Percentiles rank a stretch among this genome's conserved stretches.
Conservation (phyloP, 2,797 vertebrate genomes). For the Paguma larvata region DNA sequence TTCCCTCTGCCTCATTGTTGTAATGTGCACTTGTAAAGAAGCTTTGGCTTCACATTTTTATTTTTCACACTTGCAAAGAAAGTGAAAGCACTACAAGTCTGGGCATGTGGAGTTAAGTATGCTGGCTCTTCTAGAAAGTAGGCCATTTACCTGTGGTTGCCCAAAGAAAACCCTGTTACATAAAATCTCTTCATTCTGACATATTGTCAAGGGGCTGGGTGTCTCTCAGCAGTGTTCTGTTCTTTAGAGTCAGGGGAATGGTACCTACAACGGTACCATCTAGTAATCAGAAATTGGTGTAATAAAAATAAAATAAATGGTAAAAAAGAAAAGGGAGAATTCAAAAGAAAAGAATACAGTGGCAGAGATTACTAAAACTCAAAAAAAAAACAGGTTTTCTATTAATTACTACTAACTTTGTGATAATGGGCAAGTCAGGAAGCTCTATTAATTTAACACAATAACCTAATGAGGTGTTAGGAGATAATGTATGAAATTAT, state of each 20-base stretch:
- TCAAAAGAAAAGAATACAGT: neutral
- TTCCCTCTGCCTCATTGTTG: neutral
- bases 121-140: neutral
- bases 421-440: neutral
- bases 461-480: conserved; percentile 1
- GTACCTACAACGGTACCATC: neutral
- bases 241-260: neutral
- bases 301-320: neutral
- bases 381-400: neutral
- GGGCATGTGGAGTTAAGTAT: neutral
- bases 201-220: neutral
- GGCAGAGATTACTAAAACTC: neutral
- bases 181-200: neutral
- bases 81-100: neutral
- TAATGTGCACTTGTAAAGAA: neutral
- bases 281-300: neutral
- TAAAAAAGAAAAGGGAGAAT: neutral
- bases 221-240: neutral
- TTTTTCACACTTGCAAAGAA: conserved; percentile 15
- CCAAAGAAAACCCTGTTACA: neutral
- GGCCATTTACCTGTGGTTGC: neutral
- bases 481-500: conserved; percentile 25
- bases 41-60: neutral
- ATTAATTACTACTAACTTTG: no score
- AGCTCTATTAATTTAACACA: conserved; percentile 16